A percentile compares a stretch with the other conserved stretches of the same genome.
Evolutionary conservation across 2,797 vertebrate genomes (phyloP).

Genomic region (Champsocephalus gunnari): DNA sequence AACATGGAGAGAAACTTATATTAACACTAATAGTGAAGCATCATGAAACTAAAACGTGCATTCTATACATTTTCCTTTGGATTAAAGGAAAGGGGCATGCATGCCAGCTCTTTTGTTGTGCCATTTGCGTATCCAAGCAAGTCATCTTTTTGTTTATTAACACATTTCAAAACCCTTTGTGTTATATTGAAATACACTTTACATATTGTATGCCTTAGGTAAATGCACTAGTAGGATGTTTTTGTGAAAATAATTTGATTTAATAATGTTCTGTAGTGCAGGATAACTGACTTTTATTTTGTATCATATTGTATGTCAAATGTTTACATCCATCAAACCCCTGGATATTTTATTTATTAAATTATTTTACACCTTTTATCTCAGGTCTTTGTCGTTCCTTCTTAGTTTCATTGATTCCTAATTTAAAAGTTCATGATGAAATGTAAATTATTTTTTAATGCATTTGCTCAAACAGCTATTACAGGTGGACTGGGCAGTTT

Average conservation of each 20-base stretch:
- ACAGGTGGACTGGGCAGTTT: slow-evolving; percentile 1
- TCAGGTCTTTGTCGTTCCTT: slow-evolving; percentile 25
- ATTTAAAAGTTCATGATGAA: background rate
- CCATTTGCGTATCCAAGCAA: slow-evolving; percentile 49
- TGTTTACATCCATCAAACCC: slow-evolving; percentile 77
- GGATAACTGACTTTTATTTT: slow-evolving; percentile 59
- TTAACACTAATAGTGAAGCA: slow-evolving; percentile 4
- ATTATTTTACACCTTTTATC: slow-evolving; percentile 80
- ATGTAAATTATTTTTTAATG: too few species aligned
- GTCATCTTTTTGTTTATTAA: slow-evolving; percentile 39
- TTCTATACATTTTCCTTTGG: slow-evolving; percentile 32
- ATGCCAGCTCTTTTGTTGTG: slow-evolving; percentile 61
- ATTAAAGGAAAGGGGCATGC: slow-evolving; percentile 55
- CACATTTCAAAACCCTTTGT: slow-evolving; percentile 39
- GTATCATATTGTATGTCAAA: slow-evolving; percentile 68
- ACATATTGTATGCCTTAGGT: slow-evolving; percentile 59
- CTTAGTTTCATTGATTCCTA: slow-evolving; percentile 4
- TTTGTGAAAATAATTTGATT: slow-evolving; percentile 52
- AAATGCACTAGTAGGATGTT: slow-evolving; percentile 52
- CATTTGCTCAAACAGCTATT: background rate
- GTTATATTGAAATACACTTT: slow-evolving; percentile 35
- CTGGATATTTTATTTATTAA: slow-evolving; percentile 83
- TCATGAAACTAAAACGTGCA: slow-evolving; percentile 37
- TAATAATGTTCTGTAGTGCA: slow-evolving; percentile 54
- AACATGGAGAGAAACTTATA: background rate